Percentiles rank a stretch among this genome's conserved stretches.
phyloP scores from a whole-genome alignment of 2,797 vertebrate species.

The Onychomys arenicola region DNA sequence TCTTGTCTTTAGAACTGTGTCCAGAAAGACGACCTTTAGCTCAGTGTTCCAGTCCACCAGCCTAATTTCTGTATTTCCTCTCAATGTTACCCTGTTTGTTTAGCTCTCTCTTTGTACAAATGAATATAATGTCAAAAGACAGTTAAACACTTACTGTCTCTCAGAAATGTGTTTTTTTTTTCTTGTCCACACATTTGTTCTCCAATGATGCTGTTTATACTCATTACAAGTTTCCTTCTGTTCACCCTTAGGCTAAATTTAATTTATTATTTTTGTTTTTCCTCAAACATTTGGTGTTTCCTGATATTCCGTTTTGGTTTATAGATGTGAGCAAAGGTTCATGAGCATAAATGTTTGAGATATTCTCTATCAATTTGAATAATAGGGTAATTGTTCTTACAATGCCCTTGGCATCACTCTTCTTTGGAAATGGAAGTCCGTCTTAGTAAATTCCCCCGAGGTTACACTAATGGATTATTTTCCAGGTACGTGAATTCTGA shows the following conservation, averaged over 20 bases:
- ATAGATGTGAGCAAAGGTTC: neutral
- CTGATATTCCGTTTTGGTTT: constrained; percentile 52
- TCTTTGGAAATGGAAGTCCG: neutral
- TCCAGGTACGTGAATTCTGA: neutral
- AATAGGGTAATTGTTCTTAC: neutral
- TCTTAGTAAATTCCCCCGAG: neutral
- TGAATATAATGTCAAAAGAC: constrained; percentile 20
- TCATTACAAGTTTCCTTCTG: constrained; percentile 59
- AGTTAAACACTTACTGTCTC: neutral
- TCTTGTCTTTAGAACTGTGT: neutral
- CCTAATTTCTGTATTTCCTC: neutral
- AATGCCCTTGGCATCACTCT: neutral
- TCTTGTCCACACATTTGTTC: constrained; percentile 19
- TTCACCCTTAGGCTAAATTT: constrained; percentile 40
- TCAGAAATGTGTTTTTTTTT: constrained; percentile 17
- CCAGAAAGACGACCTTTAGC: neutral
- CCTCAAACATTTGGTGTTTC: constrained; percentile 51
- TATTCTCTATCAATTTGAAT: constrained; percentile 29
- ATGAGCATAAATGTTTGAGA: neutral
- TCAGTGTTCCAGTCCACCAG: neutral
- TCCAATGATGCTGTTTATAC: constrained; percentile 45
- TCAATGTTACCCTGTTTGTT: neutral
- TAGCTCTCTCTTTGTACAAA: constrained; percentile 33
- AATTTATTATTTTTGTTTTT: constrained; percentile 66
- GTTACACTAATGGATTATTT: constrained; percentile 37